phyloP scores from a whole-genome alignment of 2,888 invertebrate genomes.

The Tenthredo scrophulariae region DNA sequence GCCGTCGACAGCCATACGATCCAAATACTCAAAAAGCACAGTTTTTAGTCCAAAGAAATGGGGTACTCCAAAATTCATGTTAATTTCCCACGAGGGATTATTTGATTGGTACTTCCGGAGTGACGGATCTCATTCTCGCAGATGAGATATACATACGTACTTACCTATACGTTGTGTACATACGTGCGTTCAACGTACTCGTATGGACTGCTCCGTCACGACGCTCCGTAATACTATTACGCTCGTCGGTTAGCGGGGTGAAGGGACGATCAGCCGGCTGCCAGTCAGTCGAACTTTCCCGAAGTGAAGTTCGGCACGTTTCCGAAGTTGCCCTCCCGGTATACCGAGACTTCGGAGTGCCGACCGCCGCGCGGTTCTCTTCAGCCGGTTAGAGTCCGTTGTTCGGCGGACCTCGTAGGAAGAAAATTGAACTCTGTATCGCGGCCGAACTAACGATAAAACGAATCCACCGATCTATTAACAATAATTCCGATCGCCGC shows the following conservation, averaged over 20 bases:
- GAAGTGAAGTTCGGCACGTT: conserved; percentile 52
- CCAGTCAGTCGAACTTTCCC: conserved; percentile 64
- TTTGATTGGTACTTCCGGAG: conserved; percentile 10
- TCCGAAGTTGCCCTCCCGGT: conserved; percentile 65
- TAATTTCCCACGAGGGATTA: neutral
- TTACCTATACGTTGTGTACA: neutral
- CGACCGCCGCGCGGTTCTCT: conserved; percentile 66
- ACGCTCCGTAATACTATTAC: conserved; percentile 50
- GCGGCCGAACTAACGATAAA: conserved; percentile 49
- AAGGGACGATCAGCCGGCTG: conserved; percentile 38
- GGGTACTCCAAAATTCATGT: neutral
- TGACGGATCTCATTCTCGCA: conserved; percentile 8
- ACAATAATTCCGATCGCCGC: conserved; percentile 20
- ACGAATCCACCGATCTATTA: conserved; percentile 30
- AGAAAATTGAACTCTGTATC: conserved; percentile 40
- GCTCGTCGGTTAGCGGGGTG: conserved; percentile 28
- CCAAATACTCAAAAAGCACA: neutral
- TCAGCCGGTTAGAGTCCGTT: conserved; percentile 64
- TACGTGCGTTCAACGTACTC: neutral
- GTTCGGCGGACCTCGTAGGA: conserved; percentile 53
- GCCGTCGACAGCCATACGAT: neutral
- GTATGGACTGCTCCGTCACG: conserved; percentile 17
- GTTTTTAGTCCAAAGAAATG: neutral
- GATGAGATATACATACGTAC: neutral
- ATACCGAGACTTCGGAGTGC: conserved; percentile 55